Percentiles rank a stretch among this genome's conserved stretches.
phyloP scores from a whole-genome alignment of 1,140 invertebrate species.

The Phenacoccus solenopsis region DNA sequence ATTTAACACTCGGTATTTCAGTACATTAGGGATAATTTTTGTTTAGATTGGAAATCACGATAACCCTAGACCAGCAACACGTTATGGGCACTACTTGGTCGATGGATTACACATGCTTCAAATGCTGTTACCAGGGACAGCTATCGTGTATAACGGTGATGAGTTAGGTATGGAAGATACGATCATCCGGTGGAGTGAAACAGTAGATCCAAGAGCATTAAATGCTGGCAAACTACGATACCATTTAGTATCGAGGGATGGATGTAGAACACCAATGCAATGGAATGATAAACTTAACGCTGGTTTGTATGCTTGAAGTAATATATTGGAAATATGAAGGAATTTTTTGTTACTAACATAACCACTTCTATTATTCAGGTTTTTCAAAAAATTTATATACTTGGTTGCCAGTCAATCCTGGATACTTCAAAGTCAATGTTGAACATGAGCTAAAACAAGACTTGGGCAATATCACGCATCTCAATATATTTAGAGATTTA shows the following conservation, averaged over 20 bases:
- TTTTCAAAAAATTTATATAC: slow-evolving; percentile 19
- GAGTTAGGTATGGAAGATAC: slow-evolving; percentile 24
- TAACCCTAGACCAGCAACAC: slow-evolving; percentile 45
- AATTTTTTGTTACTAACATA: too few relatives aligned
- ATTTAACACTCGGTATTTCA: not conserved
- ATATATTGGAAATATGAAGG: too few relatives aligned
- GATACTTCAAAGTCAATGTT: slow-evolving; percentile 20
- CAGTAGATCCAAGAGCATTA: slow-evolving; percentile 8
- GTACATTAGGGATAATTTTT: not conserved
- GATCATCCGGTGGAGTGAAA: slow-evolving; percentile 19
- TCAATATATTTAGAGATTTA: slow-evolving; percentile 38
- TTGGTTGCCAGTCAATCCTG: slow-evolving; percentile 23
- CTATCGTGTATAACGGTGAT: slow-evolving; percentile 25
- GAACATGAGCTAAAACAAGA: not conserved
- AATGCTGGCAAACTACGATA: slow-evolving; percentile 11
- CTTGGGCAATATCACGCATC: slow-evolving; percentile 33
- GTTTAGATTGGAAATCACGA: slow-evolving; percentile 62
- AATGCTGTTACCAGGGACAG: slow-evolving; percentile 56
- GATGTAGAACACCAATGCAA: slow-evolving; percentile 58
- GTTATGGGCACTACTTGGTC: slow-evolving; percentile 45
- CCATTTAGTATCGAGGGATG: slow-evolving; percentile 39
- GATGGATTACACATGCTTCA: slow-evolving; percentile 62
- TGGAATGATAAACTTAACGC: slow-evolving; percentile 41
- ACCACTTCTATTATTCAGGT: slow-evolving; percentile 28
- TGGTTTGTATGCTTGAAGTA: slow-evolving; percentile 19